A percentile compares a stretch with the other conserved stretches of the same genome.
Conservation (phyloP, 2,888 invertebrate species). For the Seira sanloemensis region DNA sequence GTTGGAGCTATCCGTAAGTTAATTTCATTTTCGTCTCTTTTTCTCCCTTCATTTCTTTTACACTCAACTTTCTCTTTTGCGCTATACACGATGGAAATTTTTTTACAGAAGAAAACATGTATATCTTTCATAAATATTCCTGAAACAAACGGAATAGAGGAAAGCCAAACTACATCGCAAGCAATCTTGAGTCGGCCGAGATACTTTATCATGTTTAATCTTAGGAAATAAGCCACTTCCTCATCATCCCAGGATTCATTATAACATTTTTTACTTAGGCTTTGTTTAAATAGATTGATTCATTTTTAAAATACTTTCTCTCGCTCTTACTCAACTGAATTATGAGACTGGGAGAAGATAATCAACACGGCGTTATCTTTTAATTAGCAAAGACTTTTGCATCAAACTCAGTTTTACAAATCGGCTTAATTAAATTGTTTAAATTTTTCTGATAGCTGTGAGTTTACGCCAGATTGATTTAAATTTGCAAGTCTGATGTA, state of each 20-base stretch:
- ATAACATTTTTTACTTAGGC: too few species aligned
- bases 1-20: slow-evolving; percentile 87
- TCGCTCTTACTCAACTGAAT: background rate
- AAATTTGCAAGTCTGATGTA: slow-evolving; percentile 10
- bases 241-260: background rate
- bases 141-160: slow-evolving; percentile 13
- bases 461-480: background rate
- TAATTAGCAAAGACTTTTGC: slow-evolving; percentile 1
- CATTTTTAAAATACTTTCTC: background rate
- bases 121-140: slow-evolving; percentile 16
- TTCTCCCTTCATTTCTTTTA: slow-evolving; percentile 21
- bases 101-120: slow-evolving; percentile 28
- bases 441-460: background rate
- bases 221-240: slow-evolving; percentile 19
- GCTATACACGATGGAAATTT: background rate
- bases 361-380: slow-evolving; percentile 6
- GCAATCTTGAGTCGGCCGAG: background rate
- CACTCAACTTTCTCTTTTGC: background rate
- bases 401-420: background rate
- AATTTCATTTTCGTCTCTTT: slow-evolving; percentile 60
- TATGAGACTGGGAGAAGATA: background rate
- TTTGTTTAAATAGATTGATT: too few species aligned
- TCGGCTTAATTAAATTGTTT: background rate
- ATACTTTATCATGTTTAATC: slow-evolving; percentile 17
- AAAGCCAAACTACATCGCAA: background rate